Conservation (phyloP, 2,888 invertebrate species). For the Alloplasta piceator region DNA sequence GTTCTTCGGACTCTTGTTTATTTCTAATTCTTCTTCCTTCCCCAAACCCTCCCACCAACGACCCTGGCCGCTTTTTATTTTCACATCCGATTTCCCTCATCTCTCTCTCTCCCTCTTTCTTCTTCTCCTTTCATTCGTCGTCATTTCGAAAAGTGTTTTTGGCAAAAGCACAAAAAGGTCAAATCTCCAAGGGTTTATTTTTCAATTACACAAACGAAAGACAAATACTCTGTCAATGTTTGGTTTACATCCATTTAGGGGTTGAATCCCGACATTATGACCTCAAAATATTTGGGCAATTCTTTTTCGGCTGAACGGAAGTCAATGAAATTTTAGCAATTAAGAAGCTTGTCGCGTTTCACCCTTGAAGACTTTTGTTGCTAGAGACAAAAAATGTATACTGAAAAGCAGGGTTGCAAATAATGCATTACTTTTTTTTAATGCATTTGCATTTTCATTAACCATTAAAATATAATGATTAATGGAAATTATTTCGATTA, state of each 20-base stretch:
- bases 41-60: not conserved
- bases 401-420: too few species aligned
- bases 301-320: too few species aligned
- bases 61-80: constrained; percentile 40
- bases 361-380: not conserved
- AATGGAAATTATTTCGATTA: too few species aligned
- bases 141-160: constrained; percentile 8
- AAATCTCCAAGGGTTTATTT: constrained; percentile 24
- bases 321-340: constrained; percentile 1
- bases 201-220: not conserved
- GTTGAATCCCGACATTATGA: too few species aligned
- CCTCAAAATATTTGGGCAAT: too few species aligned
- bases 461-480: too few species aligned
- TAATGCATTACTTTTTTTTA: too few species aligned
- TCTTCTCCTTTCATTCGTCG: constrained; percentile 17
- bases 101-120: constrained; percentile 46
- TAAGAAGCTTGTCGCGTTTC: not conserved
- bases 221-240: too few species aligned
- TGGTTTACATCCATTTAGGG: too few species aligned
- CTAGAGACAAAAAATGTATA: not conserved
- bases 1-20: constrained; percentile 63
- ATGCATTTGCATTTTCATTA: too few species aligned
- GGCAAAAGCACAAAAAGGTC: not conserved
- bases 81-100: constrained; percentile 62
- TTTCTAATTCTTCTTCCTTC: constrained; percentile 63